Evolutionary conservation across 2,797 vertebrate species (phyloP), one percentile per base, ranked within the genome.

Genomic region (Gastrophryne carolinensis): DNA sequence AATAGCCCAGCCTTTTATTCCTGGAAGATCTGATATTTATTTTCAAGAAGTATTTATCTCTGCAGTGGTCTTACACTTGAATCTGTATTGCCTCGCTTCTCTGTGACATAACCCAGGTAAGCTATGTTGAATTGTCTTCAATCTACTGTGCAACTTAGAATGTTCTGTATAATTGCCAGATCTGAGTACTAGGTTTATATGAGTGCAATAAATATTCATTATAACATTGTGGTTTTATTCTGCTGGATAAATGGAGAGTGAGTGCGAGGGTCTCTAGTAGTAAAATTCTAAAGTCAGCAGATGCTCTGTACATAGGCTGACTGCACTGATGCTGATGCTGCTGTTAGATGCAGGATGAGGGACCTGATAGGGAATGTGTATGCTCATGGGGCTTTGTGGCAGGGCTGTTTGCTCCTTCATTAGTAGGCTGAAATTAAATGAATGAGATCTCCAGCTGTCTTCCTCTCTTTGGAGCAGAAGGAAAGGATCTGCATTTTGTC

Each of bases 361-460:
- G 50, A 52, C 67, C 6, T 60, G 63, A 58, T 27, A 41, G 30
- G 49, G 56, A 54, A 19, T 75, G 63, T 35, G 50, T 5, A 15
- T 58, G 72, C 72, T 66, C 50, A 8, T 26, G 21, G 72, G 30
- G 72, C 35, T 64, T 32, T 26, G 21, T 63, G 47, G 70, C 54
- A 62, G 15, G 26, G 30, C 19, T 5, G 39, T 60, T 60, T 72
- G 56, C 41, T 72, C 52, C 49, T 64, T 73, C 60, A 73, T 65
- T 73, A 65, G 50, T 23, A 57, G 35, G 23, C 30, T 50, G 54
- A 68, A 32, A 61, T 23, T 29, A 68, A 67, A 75, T 68, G 73
- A 75, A 75, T 75, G 53, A 52, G 64, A 67, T 68, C 29, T 74
- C 62, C 62, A 57, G 72, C 72, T 74, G 49, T 56, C 26, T 74